Evolutionary conservation across 2,888 invertebrate species (phyloP).

Genomic region (Lasioglossum pauxillum): DNA sequence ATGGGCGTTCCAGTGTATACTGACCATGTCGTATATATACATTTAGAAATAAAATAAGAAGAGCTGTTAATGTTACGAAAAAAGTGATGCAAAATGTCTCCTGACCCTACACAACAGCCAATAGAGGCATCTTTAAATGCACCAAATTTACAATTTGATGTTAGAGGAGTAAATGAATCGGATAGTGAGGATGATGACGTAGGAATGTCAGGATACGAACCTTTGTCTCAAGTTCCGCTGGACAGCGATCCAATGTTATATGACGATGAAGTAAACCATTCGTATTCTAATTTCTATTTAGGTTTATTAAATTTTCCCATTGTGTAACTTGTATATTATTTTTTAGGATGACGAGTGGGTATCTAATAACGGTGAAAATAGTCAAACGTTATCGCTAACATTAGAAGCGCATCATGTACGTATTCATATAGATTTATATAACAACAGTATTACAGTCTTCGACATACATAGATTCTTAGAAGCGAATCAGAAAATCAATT

Average conservation of each 20-base stretch:
- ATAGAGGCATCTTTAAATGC: slow-evolving; percentile 75
- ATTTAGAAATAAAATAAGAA: slow-evolving; percentile 13
- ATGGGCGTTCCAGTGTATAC: background rate
- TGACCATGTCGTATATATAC: background rate
- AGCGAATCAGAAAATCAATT: no score
- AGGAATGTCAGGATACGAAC: slow-evolving; percentile 77
- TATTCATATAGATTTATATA: background rate
- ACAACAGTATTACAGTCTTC: background rate
- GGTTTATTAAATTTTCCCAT: background rate
- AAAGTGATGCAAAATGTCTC: slow-evolving; percentile 75
- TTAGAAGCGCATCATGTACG: slow-evolving; percentile 60
- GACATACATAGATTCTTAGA: no score
- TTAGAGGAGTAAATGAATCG: slow-evolving; percentile 74
- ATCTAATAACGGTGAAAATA: slow-evolving; percentile 51
- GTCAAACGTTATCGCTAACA: slow-evolving; percentile 40
- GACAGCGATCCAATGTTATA: slow-evolving; percentile 78
- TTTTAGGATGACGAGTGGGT: slow-evolving; percentile 78
- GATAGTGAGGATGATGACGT: slow-evolving; percentile 80
- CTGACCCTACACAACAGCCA: slow-evolving; percentile 81
- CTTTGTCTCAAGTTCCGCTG: slow-evolving; percentile 77
- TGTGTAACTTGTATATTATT: background rate
- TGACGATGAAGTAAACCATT: slow-evolving; percentile 74
- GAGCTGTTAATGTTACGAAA: background rate
- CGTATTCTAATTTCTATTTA: background rate
- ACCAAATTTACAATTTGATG: slow-evolving; percentile 69